Base-by-base conservation (phyloP, 2,888 invertebrate genomes). In the Syrphus vitripennis region DNA sequence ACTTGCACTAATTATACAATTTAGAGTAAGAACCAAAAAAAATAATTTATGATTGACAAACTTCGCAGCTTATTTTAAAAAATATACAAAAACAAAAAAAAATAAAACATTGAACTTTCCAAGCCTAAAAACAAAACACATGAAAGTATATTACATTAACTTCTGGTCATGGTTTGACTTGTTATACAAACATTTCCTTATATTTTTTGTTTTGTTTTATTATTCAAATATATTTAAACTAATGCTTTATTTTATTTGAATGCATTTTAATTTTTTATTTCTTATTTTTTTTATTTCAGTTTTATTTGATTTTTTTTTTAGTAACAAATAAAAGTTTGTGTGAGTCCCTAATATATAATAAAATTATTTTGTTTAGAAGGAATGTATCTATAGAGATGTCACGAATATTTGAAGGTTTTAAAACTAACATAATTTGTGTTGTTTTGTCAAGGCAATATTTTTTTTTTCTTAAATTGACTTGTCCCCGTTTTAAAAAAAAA, bases 161-260 rank as follows among this genome's bases (percentile, higher is more conserved):
- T 89, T 89, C 89, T 89, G 89, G 89, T 89, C 88, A 89, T 89
- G 89, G 89, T 89, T 89, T 89, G 89, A 89, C 89, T 89, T 89
- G 29, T 59, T 71, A 76, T 71, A 76, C 53, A 63, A 84, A 79
- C 21, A 70, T 31, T 67, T 40, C n/a, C n/a, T n/a, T n/a, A n/a
- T n/a, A n/a, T 53, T n/a, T 53, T 16, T 50, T 34, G 0, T 42
- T 69, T 14, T 9, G 21, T 42, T 40, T 42, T 40, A 78, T 21
- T 42, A 42, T 57, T 14, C 31, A 53, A 26, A 53, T 65, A 59
- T 67, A 70, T 70, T 70, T 40, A n/a, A 69, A 67, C 83, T 57
- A 12, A 29, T 69, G 83, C 75, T 77, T 42, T 48, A 29, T n/a
- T 67, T 53, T n/a, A 31, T 87, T 37, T 59, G 21, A 63, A 34